Evolutionary conservation across 2,888 invertebrate genomes (phyloP).

Genomic region (Rotaria magnacalcarata): DNA sequence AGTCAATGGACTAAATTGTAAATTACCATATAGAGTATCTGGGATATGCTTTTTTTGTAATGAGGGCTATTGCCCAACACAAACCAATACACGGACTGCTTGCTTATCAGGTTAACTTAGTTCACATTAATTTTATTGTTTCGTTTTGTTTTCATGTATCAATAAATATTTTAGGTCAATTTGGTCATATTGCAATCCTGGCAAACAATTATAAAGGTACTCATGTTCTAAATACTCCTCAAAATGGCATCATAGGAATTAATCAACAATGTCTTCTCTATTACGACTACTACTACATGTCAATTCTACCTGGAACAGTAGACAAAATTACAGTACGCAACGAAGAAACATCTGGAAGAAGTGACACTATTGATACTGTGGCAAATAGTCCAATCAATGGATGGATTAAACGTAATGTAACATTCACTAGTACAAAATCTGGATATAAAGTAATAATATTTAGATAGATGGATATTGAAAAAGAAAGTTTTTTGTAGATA

Average conservation of each 20-base stretch:
- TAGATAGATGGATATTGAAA: too few species aligned
- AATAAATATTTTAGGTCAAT: conserved; percentile 7
- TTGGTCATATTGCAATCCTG: background rate
- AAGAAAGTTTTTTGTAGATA: background rate
- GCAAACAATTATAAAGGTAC: background rate
- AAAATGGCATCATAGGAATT: background rate
- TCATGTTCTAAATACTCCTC: background rate
- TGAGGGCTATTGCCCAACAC: background rate
- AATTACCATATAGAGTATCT: background rate
- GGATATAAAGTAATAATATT: background rate
- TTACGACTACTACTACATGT: background rate
- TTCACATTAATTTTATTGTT: background rate
- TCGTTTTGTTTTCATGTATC: background rate
- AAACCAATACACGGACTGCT: background rate
- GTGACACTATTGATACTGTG: background rate
- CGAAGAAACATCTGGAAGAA: background rate
- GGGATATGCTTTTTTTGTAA: background rate
- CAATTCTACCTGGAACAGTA: background rate
- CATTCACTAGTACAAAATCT: background rate
- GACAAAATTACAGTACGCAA: background rate
- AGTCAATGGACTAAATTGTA: background rate
- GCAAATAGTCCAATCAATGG: background rate
- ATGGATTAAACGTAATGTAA: background rate
- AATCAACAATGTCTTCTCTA: background rate
- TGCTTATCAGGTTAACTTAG: background rate